Conservation (phyloP, 2,113 vertebrate species). For the Alligator mississippiensis region DNA sequence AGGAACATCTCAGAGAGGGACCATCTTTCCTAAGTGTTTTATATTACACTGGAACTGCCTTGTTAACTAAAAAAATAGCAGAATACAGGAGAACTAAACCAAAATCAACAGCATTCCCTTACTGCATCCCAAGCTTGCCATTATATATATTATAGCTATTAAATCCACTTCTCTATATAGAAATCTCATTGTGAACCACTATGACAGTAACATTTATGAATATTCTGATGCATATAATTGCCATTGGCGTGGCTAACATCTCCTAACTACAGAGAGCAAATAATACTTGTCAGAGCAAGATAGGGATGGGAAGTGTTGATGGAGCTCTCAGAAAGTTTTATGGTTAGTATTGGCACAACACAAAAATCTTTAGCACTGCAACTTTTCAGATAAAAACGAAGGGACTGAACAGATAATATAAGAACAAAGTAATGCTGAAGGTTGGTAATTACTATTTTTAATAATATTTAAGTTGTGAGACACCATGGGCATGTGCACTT, state of each 20-base stretch:
- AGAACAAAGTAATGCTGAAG: background rate
- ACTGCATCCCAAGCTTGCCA: background rate
- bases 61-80: background rate
- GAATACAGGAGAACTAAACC: background rate
- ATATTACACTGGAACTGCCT: no score
- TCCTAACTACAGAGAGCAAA: background rate
- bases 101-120: accelerated
- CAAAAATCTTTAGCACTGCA: background rate
- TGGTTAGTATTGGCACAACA: background rate
- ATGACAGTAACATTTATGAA: background rate
- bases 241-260: background rate
- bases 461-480: no score
- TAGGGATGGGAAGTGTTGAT: background rate
- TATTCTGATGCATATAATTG: background rate
- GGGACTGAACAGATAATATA: background rate
- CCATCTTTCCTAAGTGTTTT: no score
- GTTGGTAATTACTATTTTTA: background rate
- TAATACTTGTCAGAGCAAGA: background rate
- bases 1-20: no score
- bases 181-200: background rate
- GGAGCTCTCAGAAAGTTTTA: background rate
- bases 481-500: no score
- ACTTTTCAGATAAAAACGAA: background rate
- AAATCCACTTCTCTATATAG: background rate
- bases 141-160: background rate